These are phyloP conservation scores for Miltochrista miniata DNA, from an alignment of 2,888 invertebrate genomes.

Conservation along the genomic window DNA sequence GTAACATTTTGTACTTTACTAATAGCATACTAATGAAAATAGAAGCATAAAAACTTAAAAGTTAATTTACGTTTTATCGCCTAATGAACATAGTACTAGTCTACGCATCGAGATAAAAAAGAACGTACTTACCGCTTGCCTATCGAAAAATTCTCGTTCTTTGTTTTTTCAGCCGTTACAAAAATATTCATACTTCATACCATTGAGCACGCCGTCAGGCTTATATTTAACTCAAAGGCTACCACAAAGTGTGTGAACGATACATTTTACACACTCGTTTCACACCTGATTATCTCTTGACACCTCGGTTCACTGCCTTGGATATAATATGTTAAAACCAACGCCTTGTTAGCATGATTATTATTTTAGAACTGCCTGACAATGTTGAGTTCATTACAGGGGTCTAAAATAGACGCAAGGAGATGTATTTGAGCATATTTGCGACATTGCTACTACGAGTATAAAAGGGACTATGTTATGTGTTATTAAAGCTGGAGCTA, in stretches of 20 bases:
- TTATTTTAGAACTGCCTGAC: slow-evolving; percentile 41
- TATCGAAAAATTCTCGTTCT: too few relatives aligned
- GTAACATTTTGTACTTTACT: too few relatives aligned
- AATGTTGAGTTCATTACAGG: slow-evolving; percentile 33
- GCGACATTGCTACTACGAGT: too few relatives aligned
- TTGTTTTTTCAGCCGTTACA: too few relatives aligned
- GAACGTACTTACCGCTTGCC: too few relatives aligned
- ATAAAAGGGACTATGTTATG: slow-evolving; percentile 15
- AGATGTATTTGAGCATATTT: slow-evolving; percentile 27
- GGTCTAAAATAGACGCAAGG: slow-evolving; percentile 27
- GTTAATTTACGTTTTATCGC: too few relatives aligned
- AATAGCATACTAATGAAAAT: too few relatives aligned
- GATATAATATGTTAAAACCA: slow-evolving; percentile 44
- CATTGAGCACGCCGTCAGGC: slow-evolving; percentile 17
- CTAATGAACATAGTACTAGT: too few relatives aligned
- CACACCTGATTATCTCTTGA: slow-evolving; percentile 53
- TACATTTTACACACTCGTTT: slow-evolving; percentile 41
- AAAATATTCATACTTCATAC: slow-evolving; percentile 19
- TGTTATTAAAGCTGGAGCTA: slow-evolving; percentile 1
- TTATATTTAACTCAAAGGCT: slow-evolving; percentile 31
- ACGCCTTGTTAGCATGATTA: slow-evolving; percentile 40
- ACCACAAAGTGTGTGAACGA: slow-evolving; percentile 29
- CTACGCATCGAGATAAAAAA: too few relatives aligned
- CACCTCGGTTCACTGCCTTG: slow-evolving; percentile 48
- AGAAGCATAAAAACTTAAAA: too few relatives aligned